These are phyloP conservation scores for Helicolenus hilgendorfi DNA, from an alignment of 2,797 vertebrate genomes.

Conservation along the genomic window DNA sequence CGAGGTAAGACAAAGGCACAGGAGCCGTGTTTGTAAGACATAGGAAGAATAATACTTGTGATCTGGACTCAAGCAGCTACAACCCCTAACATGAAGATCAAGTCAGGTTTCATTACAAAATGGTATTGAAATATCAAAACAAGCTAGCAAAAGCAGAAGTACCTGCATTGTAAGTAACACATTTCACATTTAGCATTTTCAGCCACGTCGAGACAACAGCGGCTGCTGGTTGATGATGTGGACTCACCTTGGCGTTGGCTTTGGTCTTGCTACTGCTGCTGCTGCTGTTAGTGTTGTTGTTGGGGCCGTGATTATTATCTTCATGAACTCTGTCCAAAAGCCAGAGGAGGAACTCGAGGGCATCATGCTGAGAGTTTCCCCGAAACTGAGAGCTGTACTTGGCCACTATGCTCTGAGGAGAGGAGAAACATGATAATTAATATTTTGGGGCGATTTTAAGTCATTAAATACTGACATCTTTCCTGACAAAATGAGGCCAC, in stretches of 20 bases:
- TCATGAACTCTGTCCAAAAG: constrained; percentile 95
- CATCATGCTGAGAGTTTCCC: constrained; percentile 96
- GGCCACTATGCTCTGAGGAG: constrained; percentile 93
- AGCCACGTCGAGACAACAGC: neutral
- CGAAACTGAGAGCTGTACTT: constrained; percentile 95
- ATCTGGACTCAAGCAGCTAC: neutral
- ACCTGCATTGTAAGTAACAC: neutral
- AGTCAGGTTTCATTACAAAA: neutral
- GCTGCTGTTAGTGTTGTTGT: constrained; percentile 67
- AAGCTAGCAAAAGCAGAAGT: neutral
- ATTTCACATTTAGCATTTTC: neutral
- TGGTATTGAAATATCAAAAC: neutral
- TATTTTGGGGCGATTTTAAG: constrained; percentile 13
- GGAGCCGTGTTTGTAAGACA: neutral
- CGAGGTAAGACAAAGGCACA: neutral
- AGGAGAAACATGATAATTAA: constrained; percentile 20
- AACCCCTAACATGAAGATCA: neutral
- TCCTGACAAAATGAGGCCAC: constrained; percentile 7
- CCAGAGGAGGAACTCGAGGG: constrained; percentile 98
- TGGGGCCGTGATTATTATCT: constrained; percentile 89
- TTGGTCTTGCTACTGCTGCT: constrained; percentile 70
- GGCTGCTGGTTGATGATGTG: neutral
- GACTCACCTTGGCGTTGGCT: constrained; percentile 87
- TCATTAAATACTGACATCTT: constrained; percentile 8
- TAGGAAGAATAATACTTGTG: neutral